A percentile compares a stretch with the other conserved stretches of the same genome.
Conservation (phyloP, 2,888 invertebrate species). For the Blastobasis adustella region DNA sequence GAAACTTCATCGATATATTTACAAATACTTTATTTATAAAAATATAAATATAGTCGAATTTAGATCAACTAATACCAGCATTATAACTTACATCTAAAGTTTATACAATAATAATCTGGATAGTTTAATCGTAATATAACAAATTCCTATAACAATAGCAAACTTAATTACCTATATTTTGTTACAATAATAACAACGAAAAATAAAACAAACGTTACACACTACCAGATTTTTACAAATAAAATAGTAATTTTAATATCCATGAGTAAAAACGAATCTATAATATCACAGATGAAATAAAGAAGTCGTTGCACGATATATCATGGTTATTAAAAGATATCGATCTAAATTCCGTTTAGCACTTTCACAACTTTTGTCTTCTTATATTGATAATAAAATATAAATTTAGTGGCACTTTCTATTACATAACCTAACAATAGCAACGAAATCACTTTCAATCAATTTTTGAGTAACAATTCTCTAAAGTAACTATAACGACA, state of each 20-base stretch:
- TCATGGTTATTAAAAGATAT: conserved; percentile 9
- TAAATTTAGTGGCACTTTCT: conserved; percentile 49
- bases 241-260: too few species aligned
- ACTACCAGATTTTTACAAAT: too few species aligned
- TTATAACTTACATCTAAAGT: not conserved
- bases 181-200: too few species aligned
- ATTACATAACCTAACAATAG: conserved; percentile 23
- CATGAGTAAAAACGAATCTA: conserved; percentile 3
- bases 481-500: conserved; percentile 3
- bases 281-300: too few species aligned
- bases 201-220: too few species aligned
- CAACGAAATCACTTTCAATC: conserved; percentile 5
- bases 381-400: conserved; percentile 17
- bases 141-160: conserved; percentile 52
- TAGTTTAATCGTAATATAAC: not conserved
- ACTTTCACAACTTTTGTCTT: conserved; percentile 23
- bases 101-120: not conserved
- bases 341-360: conserved; percentile 19
- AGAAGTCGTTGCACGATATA: conserved; percentile 4
- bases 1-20: too few species aligned
- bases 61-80: not conserved
- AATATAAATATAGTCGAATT: not conserved
- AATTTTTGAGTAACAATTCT: not conserved
- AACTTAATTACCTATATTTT: conserved; percentile 15
- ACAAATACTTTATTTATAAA: conserved; percentile 5